Conservation (phyloP, 2,113 vertebrate species). For the Solea senegalensis region DNA sequence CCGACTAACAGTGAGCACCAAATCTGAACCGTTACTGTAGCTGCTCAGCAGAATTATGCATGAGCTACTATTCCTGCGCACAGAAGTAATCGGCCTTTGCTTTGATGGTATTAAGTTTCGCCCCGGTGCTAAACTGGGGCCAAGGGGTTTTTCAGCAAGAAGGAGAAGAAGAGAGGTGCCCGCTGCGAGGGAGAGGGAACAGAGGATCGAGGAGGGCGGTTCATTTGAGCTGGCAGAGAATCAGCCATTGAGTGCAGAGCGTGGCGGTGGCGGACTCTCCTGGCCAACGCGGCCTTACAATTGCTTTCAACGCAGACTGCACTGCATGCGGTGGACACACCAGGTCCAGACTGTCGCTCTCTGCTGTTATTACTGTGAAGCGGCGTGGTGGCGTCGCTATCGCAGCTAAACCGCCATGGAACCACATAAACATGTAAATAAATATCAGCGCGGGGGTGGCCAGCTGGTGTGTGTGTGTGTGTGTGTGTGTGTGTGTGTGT, state of each 20-base stretch:
- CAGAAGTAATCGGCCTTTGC: constrained; percentile 49
- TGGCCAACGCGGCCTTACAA: no score
- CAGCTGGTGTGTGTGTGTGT: constrained; percentile 54
- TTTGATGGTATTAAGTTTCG: constrained; percentile 69
- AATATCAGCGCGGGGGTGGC: constrained; percentile 70
- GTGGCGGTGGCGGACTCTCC: no score
- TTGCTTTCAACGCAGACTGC: no score
- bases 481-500: constrained; percentile 14
- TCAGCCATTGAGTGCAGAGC: no score
- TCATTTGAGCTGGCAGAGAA: constrained; percentile 48
- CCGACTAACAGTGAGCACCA: constrained; percentile 52
- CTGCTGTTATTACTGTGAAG: constrained; percentile 46
- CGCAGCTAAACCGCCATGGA: constrained; percentile 52
- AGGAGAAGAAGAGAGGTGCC: neutral
- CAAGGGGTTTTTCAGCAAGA: constrained; percentile 8
- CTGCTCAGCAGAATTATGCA: constrained; percentile 63
- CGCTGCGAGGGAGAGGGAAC: neutral
- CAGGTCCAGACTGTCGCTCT: constrained; percentile 25
- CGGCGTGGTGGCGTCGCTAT: constrained; percentile 43
- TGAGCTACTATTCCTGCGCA: constrained; percentile 33
- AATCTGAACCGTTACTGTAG: constrained; percentile 59
- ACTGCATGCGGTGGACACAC: constrained; percentile 36
- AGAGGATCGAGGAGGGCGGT: constrained; percentile 21
- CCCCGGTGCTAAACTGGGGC: constrained; percentile 51
- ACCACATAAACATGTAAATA: constrained; percentile 61